Evolutionary conservation across 2,113 vertebrate genomes (phyloP).

Genomic region (Chitala chitala): DNA sequence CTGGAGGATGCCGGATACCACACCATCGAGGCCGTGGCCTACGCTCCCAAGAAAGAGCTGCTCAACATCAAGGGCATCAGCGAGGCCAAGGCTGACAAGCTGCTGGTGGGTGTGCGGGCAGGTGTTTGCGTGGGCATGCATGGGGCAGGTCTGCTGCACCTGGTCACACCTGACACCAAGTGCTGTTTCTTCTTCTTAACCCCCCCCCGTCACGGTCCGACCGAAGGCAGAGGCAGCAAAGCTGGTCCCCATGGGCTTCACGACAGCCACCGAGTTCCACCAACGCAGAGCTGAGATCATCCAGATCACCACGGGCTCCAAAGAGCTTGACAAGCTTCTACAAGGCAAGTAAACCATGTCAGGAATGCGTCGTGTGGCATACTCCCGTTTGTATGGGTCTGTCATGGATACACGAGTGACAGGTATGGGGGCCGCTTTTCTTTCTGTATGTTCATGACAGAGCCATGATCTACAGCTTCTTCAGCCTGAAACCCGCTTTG

Average conservation of each 20-base stretch:
- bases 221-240: constrained; percentile 87
- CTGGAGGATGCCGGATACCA: constrained; percentile 94
- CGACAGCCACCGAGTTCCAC: constrained; percentile 94
- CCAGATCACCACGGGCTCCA: constrained; percentile 95
- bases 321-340: constrained; percentile 91
- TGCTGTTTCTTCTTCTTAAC: not conserved
- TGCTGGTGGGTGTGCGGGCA: constrained; percentile 68
- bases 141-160: not conserved
- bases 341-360: constrained; percentile 73
- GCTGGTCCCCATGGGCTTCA: constrained; percentile 95
- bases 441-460: too few relatives aligned
- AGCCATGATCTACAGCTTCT: too few relatives aligned
- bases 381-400: too few relatives aligned
- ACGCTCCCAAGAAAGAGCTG: constrained; percentile 91
- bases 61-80: constrained; percentile 97
- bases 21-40: constrained; percentile 93
- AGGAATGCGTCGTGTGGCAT: too few relatives aligned
- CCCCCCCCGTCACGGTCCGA: not conserved
- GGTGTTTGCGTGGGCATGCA: not conserved
- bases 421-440: too few relatives aligned
- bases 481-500: too few relatives aligned
- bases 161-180: not conserved
- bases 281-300: constrained; percentile 94
- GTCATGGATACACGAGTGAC: not conserved
- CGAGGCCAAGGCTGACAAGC: constrained; percentile 93